These are phyloP conservation scores for Anguilla marmorata DNA, from an alignment of 2,797 vertebrate genomes.

Conservation along the genomic window DNA sequence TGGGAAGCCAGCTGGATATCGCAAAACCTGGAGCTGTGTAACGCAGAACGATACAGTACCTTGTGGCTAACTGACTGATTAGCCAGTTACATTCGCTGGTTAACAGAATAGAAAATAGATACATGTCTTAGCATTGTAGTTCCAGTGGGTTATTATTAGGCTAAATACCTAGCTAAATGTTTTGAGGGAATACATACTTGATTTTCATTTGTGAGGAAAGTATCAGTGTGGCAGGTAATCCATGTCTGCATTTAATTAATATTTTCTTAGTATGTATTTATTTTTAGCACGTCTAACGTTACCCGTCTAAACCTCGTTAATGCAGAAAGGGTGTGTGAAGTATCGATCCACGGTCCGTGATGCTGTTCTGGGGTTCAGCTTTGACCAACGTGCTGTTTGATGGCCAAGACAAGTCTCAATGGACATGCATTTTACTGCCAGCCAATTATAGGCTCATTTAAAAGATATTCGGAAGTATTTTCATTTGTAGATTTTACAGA, in stretches of 20 bases:
- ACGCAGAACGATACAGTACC: no score
- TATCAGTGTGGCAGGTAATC: not conserved
- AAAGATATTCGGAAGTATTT: no score
- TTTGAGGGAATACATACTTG: not conserved
- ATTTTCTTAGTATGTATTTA: not conserved
- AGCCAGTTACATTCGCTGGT: no score
- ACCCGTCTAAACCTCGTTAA: not conserved
- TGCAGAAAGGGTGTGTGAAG: not conserved
- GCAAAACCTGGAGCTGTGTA: no score
- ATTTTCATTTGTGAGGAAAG: not conserved
- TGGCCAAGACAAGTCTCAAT: not conserved
- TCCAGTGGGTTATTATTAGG: no score
- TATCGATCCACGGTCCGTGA: not conserved
- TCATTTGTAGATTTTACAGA: no score
- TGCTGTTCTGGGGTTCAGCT: not conserved
- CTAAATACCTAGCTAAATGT: not conserved
- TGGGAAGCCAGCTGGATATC: no score
- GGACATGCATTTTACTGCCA: not conserved
- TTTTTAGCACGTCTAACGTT: no score
- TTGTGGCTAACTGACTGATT: no score
- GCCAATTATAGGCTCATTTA: not conserved
- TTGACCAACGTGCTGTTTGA: not conserved
- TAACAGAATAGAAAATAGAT: no score
- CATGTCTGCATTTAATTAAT: not conserved
- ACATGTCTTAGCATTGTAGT: no score